Evolutionary conservation across 2,888 invertebrate genomes (phyloP).

Genomic region (Meganola albula): DNA sequence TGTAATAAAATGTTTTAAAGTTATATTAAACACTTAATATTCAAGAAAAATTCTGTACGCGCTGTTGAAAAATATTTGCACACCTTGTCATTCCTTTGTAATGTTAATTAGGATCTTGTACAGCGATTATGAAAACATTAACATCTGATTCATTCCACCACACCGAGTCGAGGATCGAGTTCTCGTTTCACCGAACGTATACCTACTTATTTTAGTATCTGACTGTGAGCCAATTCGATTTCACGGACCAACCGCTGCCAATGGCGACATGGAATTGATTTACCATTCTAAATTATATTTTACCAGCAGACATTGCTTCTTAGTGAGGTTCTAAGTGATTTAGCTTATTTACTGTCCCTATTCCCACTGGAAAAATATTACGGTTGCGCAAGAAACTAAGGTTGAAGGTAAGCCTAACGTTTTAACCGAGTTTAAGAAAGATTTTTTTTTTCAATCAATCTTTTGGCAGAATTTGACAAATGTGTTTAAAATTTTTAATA

Average conservation of each 20-base stretch:
- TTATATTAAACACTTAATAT: conserved; percentile 11
- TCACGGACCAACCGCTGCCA: conserved; percentile 59
- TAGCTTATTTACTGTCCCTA: conserved; percentile 3
- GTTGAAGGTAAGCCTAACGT: no score
- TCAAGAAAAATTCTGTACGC: conserved; percentile 7
- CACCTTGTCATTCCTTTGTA: conserved; percentile 8
- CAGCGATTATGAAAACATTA: conserved; percentile 19
- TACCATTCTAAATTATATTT: conserved; percentile 42
- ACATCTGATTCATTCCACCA: conserved; percentile 39
- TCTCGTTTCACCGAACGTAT: conserved; percentile 46
- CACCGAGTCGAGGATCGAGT: conserved; percentile 38
- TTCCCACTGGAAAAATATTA: no score
- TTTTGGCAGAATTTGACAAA: no score
- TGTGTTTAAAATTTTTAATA: no score
- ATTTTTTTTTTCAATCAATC: no score
- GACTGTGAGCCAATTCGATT: conserved; percentile 73
- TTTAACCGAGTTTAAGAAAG: no score
- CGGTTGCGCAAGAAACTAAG: no score
- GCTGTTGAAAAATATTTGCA: conserved; percentile 8
- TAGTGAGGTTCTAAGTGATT: conserved; percentile 6
- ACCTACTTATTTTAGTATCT: conserved; percentile 67
- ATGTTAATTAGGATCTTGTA: conserved; percentile 16
- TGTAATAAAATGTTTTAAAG: no score
- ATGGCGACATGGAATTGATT: conserved; percentile 44
- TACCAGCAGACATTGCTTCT: conserved; percentile 18